Conservation (phyloP, 2,113 vertebrate species). For the Peromyscus polionotus region DNA sequence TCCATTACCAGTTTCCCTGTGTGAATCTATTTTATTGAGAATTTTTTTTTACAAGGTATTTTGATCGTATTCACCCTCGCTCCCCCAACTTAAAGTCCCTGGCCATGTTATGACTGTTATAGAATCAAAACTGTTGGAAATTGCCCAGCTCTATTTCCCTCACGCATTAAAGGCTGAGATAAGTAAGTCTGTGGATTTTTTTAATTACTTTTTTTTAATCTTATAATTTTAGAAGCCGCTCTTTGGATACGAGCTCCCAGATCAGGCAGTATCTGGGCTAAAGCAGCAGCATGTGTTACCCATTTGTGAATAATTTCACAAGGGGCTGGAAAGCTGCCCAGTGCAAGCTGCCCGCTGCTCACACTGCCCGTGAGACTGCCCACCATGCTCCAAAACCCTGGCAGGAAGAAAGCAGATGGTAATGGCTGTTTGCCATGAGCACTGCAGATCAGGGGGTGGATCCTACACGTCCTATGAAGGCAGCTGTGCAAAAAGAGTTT, state of each 20-base stretch:
- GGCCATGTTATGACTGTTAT: neutral
- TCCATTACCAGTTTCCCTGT: neutral
- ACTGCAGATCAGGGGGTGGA: neutral
- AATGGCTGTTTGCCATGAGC: neutral
- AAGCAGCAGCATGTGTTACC: neutral
- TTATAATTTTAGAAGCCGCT: conserved; percentile 15
- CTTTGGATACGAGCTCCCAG: neutral
- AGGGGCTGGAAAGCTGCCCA: neutral
- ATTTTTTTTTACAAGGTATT: neutral
- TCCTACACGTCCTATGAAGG: neutral
- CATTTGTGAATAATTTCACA: neutral
- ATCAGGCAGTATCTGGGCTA: neutral
- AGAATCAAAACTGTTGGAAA: neutral
- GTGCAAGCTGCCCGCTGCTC: neutral
- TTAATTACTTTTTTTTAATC: neutral
- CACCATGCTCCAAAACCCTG: neutral
- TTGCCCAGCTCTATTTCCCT: neutral
- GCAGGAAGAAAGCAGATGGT: neutral
- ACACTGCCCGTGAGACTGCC: neutral
- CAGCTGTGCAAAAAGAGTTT: neutral
- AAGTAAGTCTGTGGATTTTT: neutral
- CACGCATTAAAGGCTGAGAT: conserved; percentile 19
- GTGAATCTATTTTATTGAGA: neutral
- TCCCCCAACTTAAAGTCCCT: neutral
- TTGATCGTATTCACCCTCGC: neutral